Percentiles rank a stretch among this genome's conserved stretches.
Conservation (phyloP, 2,113 vertebrate genomes). For the Lagopus leucura region DNA sequence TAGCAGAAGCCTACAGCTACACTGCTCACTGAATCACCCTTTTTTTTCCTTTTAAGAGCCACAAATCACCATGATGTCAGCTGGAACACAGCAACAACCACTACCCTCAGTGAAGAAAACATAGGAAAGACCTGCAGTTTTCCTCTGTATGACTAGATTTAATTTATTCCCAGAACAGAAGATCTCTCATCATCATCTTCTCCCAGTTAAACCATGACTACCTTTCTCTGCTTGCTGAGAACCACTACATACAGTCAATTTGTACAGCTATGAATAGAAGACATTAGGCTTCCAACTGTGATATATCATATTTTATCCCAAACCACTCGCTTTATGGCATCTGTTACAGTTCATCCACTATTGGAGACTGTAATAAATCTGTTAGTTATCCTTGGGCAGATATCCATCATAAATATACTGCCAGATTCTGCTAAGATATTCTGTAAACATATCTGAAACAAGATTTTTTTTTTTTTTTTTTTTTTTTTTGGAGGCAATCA, state of each 20-base stretch:
- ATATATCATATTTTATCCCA: neutral
- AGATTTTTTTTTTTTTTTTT: neutral
- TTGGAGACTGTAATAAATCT: neutral
- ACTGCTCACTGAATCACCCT: neutral
- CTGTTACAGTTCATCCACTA: neutral
- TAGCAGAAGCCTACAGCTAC: neutral
- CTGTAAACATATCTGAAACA: neutral
- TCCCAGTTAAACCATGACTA: neutral
- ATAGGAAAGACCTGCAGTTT: neutral
- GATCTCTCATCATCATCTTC: neutral
- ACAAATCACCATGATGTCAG: neutral
- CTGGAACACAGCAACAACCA: neutral
- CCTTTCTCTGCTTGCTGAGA: neutral
- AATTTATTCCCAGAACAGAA: neutral
- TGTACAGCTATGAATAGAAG: neutral
- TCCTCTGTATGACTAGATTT: neutral
- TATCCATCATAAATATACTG: slow-evolving; percentile 4
- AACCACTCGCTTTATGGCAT: neutral
- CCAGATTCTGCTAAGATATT: neutral
- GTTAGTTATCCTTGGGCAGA: neutral
- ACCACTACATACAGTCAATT: neutral
- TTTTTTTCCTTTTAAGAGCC: neutral
- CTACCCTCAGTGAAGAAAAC: accelerated
- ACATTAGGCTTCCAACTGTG: neutral
- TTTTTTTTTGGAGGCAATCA: neutral